These are phyloP conservation scores for Acarapis woodi DNA, from an alignment of 1,140 invertebrate genomes.

Conservation along the genomic window DNA sequence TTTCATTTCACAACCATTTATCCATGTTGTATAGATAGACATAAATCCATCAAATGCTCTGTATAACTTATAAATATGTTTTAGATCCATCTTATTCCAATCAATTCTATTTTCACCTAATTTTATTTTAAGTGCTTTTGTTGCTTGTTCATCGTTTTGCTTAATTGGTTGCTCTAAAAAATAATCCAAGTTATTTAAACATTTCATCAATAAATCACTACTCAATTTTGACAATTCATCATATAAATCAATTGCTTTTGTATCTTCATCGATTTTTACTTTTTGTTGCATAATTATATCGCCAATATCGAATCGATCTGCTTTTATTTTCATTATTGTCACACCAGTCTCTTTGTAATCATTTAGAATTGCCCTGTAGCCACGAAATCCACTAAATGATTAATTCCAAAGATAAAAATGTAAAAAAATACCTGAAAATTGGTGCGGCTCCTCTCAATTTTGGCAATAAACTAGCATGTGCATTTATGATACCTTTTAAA, in stretches of 20 bases:
- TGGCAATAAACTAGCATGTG: constrained; percentile 69
- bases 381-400: no score
- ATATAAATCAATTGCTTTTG: constrained; percentile 33
- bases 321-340: constrained; percentile 53
- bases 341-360: constrained; percentile 54
- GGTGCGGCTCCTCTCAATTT: constrained; percentile 72
- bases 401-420: no score
- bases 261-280: constrained; percentile 27
- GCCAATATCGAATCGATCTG: constrained; percentile 42
- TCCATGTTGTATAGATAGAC: constrained; percentile 10
- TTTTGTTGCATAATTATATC: constrained; percentile 37
- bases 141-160: constrained; percentile 23
- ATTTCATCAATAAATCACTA: constrained; percentile 26
- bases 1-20: constrained; percentile 4
- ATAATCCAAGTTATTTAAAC: constrained; percentile 27
- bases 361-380: constrained; percentile 46
- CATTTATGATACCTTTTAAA: constrained; percentile 55
- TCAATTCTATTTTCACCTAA: constrained; percentile 10
- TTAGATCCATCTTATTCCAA: constrained; percentile 11
- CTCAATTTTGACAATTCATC: constrained; percentile 32
- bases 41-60: constrained; percentile 13
- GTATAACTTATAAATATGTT: constrained; percentile 12
- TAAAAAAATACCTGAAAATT: no score
- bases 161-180: constrained; percentile 24
- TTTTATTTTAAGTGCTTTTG: constrained; percentile 13